phyloP scores from a whole-genome alignment of 37 sponge, comb jelly and placozoan genomes.

The Halichondria panicea region DNA sequence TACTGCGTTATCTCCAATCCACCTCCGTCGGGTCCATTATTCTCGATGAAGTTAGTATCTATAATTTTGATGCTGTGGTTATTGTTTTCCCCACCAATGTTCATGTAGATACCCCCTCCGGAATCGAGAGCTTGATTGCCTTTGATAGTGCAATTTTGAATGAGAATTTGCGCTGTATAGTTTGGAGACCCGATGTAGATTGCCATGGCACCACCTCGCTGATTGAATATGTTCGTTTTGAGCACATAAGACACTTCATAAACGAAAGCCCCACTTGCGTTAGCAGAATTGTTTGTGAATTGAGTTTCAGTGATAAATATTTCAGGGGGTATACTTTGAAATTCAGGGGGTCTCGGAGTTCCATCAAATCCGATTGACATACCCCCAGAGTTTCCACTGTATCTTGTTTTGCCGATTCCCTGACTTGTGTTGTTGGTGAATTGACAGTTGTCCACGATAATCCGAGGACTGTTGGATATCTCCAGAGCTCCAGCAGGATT shows the following conservation, averaged over 20 bases:
- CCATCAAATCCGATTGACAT: slow-evolving; percentile 7
- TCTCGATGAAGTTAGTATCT: background rate
- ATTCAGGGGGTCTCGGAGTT: background rate
- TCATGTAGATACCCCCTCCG: slow-evolving; percentile 19
- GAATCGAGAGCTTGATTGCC: background rate
- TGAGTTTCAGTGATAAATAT: slow-evolving; percentile 4
- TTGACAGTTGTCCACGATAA: background rate
- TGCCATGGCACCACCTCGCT: slow-evolving; percentile 28
- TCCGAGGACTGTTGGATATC: slow-evolving; percentile 7
- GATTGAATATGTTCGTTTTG: background rate
- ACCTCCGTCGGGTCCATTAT: background rate
- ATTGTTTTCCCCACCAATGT: background rate
- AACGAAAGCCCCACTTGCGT: background rate
- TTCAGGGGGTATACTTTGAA: background rate
- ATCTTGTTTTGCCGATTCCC: background rate
- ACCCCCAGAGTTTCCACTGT: slow-evolving; percentile 36
- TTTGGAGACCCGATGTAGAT: slow-evolving; percentile 12
- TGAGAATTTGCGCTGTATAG: background rate
- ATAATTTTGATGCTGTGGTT: background rate
- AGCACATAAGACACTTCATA: background rate
- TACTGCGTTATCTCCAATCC: slow-evolving; percentile 15
- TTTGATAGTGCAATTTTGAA: background rate
- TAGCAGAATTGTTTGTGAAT: slow-evolving; percentile 7
- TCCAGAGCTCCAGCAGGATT: slow-evolving; percentile 21
- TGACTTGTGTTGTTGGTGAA: slow-evolving; percentile 16